Percentiles rank a stretch among this genome's conserved stretches.
phyloP scores from a whole-genome alignment of 2,113 vertebrate genomes.

The Abramis brama region DNA sequence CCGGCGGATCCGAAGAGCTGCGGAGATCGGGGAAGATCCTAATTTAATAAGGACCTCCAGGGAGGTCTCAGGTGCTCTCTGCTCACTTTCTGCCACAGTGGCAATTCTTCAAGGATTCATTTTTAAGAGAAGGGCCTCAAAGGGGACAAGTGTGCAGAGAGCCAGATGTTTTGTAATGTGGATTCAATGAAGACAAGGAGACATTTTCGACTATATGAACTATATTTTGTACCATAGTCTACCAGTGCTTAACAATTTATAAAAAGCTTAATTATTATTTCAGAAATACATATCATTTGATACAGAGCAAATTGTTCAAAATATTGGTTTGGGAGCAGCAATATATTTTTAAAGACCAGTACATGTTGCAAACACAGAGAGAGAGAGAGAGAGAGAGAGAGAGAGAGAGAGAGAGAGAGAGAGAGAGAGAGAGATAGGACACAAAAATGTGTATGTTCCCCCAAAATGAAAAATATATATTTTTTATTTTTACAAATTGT shows the following conservation, averaged over 20 bases:
- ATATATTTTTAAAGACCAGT: neutral
- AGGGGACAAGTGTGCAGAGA: neutral
- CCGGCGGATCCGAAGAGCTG: neutral
- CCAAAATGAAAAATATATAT: too few species aligned
- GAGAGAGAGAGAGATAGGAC: too few species aligned
- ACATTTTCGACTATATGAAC: neutral
- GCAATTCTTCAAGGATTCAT: neutral
- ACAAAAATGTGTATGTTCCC: too few species aligned
- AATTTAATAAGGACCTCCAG: neutral
- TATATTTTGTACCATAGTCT: neutral
- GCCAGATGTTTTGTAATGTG: neutral
- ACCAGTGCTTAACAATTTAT: neutral
- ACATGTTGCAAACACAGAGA: too few species aligned
- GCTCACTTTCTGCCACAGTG: slow-evolving; percentile 12
- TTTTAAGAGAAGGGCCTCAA: neutral
- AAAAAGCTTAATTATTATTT: neutral
- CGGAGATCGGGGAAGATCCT: neutral
- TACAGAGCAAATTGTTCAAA: neutral
- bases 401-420: too few species aligned
- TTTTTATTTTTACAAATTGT: neutral
- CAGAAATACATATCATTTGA: neutral
- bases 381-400: too few species aligned
- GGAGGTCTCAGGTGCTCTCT: neutral
- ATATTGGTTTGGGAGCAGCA: neutral
- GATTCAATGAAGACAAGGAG: neutral